These are phyloP conservation scores for Torymus tubicola DNA, from an alignment of 2,888 invertebrate genomes.

Conservation along the genomic window DNA sequence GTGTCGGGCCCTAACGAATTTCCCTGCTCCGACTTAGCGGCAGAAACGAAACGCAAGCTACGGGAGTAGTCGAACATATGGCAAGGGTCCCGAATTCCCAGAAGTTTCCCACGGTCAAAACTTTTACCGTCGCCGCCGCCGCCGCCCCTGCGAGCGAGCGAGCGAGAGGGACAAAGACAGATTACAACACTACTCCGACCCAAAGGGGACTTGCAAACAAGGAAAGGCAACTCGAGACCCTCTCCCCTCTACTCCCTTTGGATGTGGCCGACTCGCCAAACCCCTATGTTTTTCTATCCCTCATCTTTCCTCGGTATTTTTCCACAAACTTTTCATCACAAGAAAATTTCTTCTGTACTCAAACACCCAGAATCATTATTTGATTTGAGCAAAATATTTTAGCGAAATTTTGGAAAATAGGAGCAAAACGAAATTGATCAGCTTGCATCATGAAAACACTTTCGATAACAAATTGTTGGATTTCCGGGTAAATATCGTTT, in stretches of 20 bases:
- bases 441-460: neutral
- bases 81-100: slow-evolving; percentile 72
- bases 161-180: slow-evolving; percentile 9
- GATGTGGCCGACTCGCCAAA: neutral
- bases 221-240: slow-evolving; percentile 43
- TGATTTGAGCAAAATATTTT: no score
- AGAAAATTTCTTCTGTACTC: no score
- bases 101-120: slow-evolving; percentile 76
- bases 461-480: slow-evolving; percentile 25
- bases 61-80: slow-evolving; percentile 68
- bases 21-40: no score
- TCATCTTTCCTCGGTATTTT: neutral
- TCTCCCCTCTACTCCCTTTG: slow-evolving; percentile 33
- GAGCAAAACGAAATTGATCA: no score
- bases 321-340: neutral
- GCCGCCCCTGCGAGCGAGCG: slow-evolving; percentile 7
- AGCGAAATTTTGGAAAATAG: no score
- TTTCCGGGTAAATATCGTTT: neutral
- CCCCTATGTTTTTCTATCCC: neutral
- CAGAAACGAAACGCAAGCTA: no score
- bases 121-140: slow-evolving; percentile 66
- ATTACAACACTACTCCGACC: slow-evolving; percentile 29
- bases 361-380: no score
- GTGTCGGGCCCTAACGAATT: no score
- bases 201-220: slow-evolving; percentile 35